phyloP scores from a whole-genome alignment of 2,888 invertebrate genomes.

The Drosophila longiperda region DNA sequence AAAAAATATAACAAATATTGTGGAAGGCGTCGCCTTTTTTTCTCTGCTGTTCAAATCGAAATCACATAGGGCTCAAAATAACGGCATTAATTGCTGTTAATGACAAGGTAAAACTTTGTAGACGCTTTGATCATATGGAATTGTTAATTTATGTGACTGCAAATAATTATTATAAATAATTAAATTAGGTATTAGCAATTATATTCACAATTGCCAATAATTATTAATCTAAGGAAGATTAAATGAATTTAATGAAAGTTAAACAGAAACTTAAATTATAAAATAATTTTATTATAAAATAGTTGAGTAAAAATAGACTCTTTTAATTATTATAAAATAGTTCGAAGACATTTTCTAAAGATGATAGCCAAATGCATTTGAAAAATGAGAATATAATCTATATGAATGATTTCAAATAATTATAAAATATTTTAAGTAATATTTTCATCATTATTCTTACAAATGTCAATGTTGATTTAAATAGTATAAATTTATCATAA shows the following conservation, averaged over 20 bases:
- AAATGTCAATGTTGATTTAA: too few species aligned
- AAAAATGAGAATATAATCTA: too few species aligned
- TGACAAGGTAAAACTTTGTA: conserved; percentile 12
- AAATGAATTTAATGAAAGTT: background rate
- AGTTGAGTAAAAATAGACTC: background rate
- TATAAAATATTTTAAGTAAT: background rate
- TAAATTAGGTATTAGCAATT: background rate
- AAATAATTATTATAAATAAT: background rate
- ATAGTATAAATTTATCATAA: background rate
- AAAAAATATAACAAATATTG: conserved; percentile 14
- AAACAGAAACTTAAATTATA: background rate
- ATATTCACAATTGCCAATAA: background rate
- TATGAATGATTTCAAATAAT: background rate
- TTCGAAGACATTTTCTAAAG: background rate
- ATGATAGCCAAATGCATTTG: background rate
- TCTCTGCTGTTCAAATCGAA: conserved; percentile 1
- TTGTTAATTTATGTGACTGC: background rate
- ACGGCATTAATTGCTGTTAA: conserved; percentile 31
- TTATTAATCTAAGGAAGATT: background rate
- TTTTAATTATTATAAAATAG: background rate
- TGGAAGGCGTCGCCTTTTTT: background rate
- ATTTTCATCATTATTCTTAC: background rate
- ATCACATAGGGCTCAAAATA: conserved; percentile 6
- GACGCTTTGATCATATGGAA: background rate
- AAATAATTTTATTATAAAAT: background rate